Percentiles rank a stretch among this genome's conserved stretches.
These are phyloP conservation scores for Syndactyla subalaris DNA, from an alignment of 2,797 vertebrate genomes.

Conservation along the genomic window DNA sequence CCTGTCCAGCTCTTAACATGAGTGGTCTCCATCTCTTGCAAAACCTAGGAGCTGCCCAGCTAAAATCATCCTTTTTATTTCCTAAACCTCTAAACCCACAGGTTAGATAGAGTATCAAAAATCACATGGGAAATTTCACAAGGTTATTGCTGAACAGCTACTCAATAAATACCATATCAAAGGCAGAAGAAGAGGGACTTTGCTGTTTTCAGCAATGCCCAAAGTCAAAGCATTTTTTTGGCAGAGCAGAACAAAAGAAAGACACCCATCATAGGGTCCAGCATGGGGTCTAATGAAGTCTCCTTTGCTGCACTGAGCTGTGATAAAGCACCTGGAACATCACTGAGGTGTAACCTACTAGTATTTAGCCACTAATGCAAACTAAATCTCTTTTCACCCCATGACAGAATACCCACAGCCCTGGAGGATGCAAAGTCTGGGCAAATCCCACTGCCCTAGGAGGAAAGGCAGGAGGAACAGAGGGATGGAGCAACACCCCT, in stretches of 20 bases:
- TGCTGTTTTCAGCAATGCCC: background rate
- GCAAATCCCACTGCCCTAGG: accelerated
- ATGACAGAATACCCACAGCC: accelerated
- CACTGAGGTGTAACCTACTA: accelerated
- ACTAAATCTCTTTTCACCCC: background rate
- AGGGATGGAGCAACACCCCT: background rate
- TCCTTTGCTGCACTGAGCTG: background rate
- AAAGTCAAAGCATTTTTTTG: background rate
- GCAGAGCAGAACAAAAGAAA: background rate
- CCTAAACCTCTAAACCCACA: background rate
- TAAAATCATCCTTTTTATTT: background rate
- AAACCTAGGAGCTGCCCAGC: background rate
- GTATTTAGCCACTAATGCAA: accelerated
- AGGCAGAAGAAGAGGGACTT: background rate
- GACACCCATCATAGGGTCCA: background rate
- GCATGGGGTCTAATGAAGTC: accelerated
- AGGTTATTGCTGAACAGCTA: background rate
- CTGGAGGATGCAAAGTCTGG: no score
- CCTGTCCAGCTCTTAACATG: accelerated
- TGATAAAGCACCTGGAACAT: background rate
- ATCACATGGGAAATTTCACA: background rate
- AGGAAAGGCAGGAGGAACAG: background rate
- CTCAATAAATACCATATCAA: background rate
- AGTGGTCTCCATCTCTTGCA: background rate
- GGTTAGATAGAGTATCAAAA: background rate